Conservation (phyloP, 1,140 invertebrate species). For the Adelges cooleyi region DNA sequence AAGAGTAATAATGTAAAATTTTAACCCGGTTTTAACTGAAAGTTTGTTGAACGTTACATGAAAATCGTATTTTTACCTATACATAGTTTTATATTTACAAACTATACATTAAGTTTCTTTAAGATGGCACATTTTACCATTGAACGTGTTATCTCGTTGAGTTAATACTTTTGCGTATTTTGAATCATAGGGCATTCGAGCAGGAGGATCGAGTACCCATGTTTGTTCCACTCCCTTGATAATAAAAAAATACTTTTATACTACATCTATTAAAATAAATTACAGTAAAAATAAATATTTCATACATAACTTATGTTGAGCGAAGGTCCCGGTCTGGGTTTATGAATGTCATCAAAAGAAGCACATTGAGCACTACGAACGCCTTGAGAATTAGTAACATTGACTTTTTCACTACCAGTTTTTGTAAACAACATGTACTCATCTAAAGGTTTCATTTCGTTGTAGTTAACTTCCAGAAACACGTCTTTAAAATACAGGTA, state of each 20-base stretch:
- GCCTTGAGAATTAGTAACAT: slow-evolving; percentile 68
- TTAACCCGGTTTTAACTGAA: too few species aligned
- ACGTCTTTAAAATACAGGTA: slow-evolving; percentile 50
- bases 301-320: slow-evolving; percentile 55
- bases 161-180: slow-evolving; percentile 54
- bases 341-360: slow-evolving; percentile 54
- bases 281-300: slow-evolving; percentile 30
- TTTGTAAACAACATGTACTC: slow-evolving; percentile 80
- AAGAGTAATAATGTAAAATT: too few species aligned
- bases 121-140: too few species aligned
- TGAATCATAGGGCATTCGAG: slow-evolving; percentile 57
- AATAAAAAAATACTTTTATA: neutral
- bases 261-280: neutral
- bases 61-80: too few species aligned
- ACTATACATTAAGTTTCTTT: too few species aligned
- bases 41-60: too few species aligned
- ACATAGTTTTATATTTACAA: too few species aligned
- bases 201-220: slow-evolving; percentile 69
- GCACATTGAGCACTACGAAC: slow-evolving; percentile 71
- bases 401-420: slow-evolving; percentile 63
- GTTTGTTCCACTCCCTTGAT: slow-evolving; percentile 51
- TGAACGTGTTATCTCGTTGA: slow-evolving; percentile 59
- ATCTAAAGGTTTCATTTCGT: slow-evolving; percentile 69
- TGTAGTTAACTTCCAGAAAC: slow-evolving; percentile 63
- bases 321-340: slow-evolving; percentile 47